A percentile compares a stretch with the other conserved stretches of the same genome.
phyloP scores from a whole-genome alignment of 1,140 invertebrate genomes.

The Mactra quadrangularis region DNA sequence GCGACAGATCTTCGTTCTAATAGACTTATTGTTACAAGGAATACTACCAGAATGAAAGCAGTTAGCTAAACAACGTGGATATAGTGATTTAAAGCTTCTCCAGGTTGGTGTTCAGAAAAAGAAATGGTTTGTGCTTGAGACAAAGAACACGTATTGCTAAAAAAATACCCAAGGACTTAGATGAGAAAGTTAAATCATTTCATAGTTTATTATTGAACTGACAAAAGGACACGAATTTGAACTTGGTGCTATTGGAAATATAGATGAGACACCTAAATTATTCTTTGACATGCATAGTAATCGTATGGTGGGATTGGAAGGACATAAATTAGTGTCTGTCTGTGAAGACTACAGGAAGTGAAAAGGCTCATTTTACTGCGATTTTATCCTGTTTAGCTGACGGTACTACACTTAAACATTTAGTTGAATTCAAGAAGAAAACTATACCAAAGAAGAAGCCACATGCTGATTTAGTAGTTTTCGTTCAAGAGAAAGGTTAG shows the following conservation, averaged over 20 bases:
- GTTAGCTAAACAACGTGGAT: neutral
- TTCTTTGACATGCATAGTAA: slow-evolving; percentile 15
- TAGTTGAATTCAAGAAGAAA: slow-evolving; percentile 75
- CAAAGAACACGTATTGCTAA: slow-evolving; percentile 45
- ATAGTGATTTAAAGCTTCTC: slow-evolving; percentile 48
- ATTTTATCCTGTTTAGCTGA: slow-evolving; percentile 69
- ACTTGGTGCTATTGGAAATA: neutral
- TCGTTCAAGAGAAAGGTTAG: slow-evolving; percentile 56
- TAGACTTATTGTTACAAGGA: neutral
- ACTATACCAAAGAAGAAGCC: slow-evolving; percentile 31
- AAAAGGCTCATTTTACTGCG: slow-evolving; percentile 74
- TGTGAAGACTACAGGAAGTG: slow-evolving; percentile 69
- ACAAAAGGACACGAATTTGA: slow-evolving; percentile 2
- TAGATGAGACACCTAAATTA: too few species aligned
- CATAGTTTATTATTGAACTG: slow-evolving; percentile 23
- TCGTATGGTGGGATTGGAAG: neutral
- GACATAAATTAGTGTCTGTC: slow-evolving; percentile 9
- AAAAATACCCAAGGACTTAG: slow-evolving; percentile 52
- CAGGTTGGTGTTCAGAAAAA: slow-evolving; percentile 53
- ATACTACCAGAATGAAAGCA: neutral
- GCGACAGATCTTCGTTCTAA: neutral
- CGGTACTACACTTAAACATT: too few species aligned
- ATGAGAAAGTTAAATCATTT: slow-evolving; percentile 28
- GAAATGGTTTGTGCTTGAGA: slow-evolving; percentile 17
- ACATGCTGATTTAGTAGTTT: neutral